Evolutionary conservation across 2,113 vertebrate genomes (phyloP), one percentile per base, ranked within the genome.

Genomic region (Mus spicilegus): DNA sequence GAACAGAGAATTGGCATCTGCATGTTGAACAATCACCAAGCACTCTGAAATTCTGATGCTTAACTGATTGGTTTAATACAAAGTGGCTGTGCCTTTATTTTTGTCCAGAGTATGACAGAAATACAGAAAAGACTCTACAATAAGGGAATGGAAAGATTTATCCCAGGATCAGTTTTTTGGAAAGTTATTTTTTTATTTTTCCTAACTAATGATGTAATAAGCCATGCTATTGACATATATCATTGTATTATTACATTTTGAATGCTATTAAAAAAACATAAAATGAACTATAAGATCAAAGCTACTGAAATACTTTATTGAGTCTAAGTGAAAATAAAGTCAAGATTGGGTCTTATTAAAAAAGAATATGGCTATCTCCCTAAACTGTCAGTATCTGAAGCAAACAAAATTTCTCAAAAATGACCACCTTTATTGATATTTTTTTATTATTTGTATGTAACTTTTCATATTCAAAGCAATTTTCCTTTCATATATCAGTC

Each of bases 381-480:
- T 86, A 75, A 36, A 67, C n/a, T 22, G 89, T 4, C 33, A 87
- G 56, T 86, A 87, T 84, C 86, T 88, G 61, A 95, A 87, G 42
- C 95, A 46, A 28, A 85, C 80, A 76, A 91, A 26, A 80, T 86
- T 56, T 87, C 13, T 78, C 19, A 72, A 75, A 94, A 91, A 90
- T 91, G 11, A 92, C 8, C 17, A 39, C 42, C 10, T 56, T 9
- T 73, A 30, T 78, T 82, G 7, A 58, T 54, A 95, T 97, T 58
- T 89, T 96, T 93, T 42, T 84, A 61, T 70, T 78, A 93, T 70
- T 82, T 67, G 86, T 22, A 11, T 67, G 46, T 58, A 42, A 36
- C 5, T 81, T 91, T 88, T 93, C 8, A 61, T 75, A 90, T 70
- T 93, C 70, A 95, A 89, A 91, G 20, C 22, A 81, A 73, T 91